phyloP scores from a whole-genome alignment of 2,888 invertebrate genomes.

The Mamestra brassicae region DNA sequence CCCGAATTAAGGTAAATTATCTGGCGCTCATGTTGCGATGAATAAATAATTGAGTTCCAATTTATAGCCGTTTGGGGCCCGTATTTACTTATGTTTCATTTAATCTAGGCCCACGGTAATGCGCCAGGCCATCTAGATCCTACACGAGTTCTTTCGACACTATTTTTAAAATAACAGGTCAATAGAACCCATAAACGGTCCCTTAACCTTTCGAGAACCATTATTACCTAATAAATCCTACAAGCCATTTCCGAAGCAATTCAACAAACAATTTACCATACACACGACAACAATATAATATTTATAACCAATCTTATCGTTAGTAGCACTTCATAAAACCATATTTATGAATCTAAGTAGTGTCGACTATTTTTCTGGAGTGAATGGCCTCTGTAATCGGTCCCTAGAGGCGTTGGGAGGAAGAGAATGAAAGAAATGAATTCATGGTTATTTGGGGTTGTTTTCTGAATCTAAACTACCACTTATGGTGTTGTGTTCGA shows the following conservation, averaged over 20 bases:
- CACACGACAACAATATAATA: background rate
- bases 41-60: too few relatives aligned
- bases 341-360: constrained; percentile 32
- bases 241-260: constrained; percentile 21
- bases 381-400: constrained; percentile 24
- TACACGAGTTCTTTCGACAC: background rate
- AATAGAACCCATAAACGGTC: background rate
- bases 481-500: constrained; percentile 15
- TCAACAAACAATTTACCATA: constrained; percentile 33
- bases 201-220: constrained; percentile 23
- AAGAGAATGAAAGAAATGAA: constrained; percentile 11
- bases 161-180: constrained; percentile 1
- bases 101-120: too few relatives aligned
- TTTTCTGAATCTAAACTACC: constrained; percentile 48
- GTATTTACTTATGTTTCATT: too few relatives aligned
- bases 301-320: constrained; percentile 37
- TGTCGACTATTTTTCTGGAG: constrained; percentile 12
- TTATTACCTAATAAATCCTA: constrained; percentile 34
- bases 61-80: too few relatives aligned
- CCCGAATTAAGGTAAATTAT: too few relatives aligned
- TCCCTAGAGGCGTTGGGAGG: background rate
- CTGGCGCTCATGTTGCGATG: too few relatives aligned
- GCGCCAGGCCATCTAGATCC: background rate
- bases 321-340: constrained; percentile 17
- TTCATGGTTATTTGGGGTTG: constrained; percentile 32